These are phyloP conservation scores for Margaritifera margaritifera DNA, from an alignment of 2,888 invertebrate genomes.

Conservation along the genomic window DNA sequence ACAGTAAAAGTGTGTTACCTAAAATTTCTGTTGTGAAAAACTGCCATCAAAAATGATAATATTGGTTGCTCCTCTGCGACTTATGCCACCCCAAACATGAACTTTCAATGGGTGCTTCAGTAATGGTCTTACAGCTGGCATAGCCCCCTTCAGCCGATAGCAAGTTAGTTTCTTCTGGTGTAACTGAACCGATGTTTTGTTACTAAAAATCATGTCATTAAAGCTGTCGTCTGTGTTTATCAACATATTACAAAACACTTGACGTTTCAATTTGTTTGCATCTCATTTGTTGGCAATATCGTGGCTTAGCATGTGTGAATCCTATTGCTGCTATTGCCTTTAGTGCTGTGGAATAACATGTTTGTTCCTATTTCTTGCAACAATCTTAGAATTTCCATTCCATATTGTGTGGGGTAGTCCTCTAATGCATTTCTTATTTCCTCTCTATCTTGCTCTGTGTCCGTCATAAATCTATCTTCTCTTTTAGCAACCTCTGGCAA, in stretches of 20 bases:
- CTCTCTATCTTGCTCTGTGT: no score
- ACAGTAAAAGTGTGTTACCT: slow-evolving; percentile 10
- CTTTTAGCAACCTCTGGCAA: no score
- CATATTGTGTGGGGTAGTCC: no score
- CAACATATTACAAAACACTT: slow-evolving; percentile 7
- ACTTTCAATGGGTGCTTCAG: slow-evolving; percentile 27
- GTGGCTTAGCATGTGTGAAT: slow-evolving; percentile 7
- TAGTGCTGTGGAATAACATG: not conserved
- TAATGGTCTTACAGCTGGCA: slow-evolving; percentile 2
- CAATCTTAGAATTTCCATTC: no score
- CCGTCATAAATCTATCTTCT: no score
- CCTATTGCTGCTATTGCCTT: slow-evolving; percentile 8
- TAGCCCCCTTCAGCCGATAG: no score
- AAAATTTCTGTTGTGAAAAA: slow-evolving; percentile 22
- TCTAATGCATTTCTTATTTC: no score
- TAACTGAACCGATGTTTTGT: no score
- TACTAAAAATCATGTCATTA: no score
- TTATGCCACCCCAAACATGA: slow-evolving; percentile 24
- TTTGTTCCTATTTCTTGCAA: no score
- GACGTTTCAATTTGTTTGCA: slow-evolving; percentile 11
- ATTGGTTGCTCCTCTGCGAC: slow-evolving; percentile 10
- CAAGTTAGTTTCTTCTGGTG: no score
- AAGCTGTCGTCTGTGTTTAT: no score
- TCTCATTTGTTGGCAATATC: slow-evolving; percentile 19
- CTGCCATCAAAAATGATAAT: slow-evolving; percentile 18